Evolutionary conservation across 2,113 vertebrate species (phyloP), one percentile per base, ranked within the genome.

Genomic region (Sigmodon hispidus): DNA sequence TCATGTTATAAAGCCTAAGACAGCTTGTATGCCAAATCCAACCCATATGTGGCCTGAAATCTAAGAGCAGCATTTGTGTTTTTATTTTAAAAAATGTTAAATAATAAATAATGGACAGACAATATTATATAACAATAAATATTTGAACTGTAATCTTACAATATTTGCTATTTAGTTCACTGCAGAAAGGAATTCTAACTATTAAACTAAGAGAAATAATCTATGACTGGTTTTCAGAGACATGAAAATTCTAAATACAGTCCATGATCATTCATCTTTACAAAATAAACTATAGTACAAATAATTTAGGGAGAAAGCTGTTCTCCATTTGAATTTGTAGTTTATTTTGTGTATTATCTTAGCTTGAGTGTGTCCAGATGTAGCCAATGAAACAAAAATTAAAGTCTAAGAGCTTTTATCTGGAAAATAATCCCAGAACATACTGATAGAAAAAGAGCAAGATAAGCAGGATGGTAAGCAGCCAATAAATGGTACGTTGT

Each of bases 81-180:
- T 95, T 31, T 93, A 80, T 95, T 31, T 93, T 76, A 70, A 87
- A 92, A 9, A 2, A 6, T 81, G 10, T 77, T 72, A 95, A 84
- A 36, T 86, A 76, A 77, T 43, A 61, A 83, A 40, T 16, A 40
- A 73, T 50, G 63, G 22, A 55, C 22, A n/a, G 45, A 94, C 48
- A 90, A 84, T 90, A 55, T 29, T 87, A 55, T 55, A 57, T 52
- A 72, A 87, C 70, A 75, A 22, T 67, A 52, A 70, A 65, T 45
- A 2, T 40, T 36, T 87, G 16, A 40, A 26, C 10, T 7, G 36
- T 11, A 93, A 87, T 67, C 61, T 52, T 94, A 72, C 96, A 84
- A 80, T 94, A 95, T 22, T 88, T 89, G 77, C 3, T 21, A 80
- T 55, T 75, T 92, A 21, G n/a, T 36, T 70, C 36, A 73, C 83